A percentile compares a stretch with the other conserved stretches of the same genome.
These are phyloP conservation scores for Hymenopus coronatus DNA, from an alignment of 2,888 invertebrate species.

Conservation along the genomic window DNA sequence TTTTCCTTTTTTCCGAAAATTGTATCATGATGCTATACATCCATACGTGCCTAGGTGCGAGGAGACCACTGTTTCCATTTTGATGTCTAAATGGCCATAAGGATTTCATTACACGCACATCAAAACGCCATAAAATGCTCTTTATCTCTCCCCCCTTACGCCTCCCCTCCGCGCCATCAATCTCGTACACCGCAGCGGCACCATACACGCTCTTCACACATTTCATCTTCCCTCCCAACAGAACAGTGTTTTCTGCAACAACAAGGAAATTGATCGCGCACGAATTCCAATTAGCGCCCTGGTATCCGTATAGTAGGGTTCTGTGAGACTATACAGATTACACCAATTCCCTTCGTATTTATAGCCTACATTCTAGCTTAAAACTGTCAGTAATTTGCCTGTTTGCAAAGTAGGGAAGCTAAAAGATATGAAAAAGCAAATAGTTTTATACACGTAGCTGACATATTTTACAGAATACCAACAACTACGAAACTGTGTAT, in stretches of 20 bases:
- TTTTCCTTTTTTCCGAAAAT: neutral
- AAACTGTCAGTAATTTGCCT: no score
- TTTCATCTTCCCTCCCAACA: neutral
- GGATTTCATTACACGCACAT: neutral
- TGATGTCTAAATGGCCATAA: slow-evolving; percentile 1
- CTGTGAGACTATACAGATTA: neutral
- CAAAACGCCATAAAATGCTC: neutral
- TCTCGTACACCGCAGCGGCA: neutral
- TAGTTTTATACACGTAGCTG: no score
- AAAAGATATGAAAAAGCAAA: no score
- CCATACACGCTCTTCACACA: neutral
- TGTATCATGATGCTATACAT: neutral
- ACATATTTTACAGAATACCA: no score
- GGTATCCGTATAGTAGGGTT: neutral
- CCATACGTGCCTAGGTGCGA: neutral
- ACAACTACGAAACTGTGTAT: no score
- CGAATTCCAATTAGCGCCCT: neutral
- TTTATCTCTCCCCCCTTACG: neutral
- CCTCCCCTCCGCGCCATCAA: neutral
- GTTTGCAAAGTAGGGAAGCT: no score
- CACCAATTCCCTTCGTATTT: neutral
- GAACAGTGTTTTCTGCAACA: neutral
- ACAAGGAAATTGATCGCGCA: neutral
- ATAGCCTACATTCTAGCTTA: neutral
- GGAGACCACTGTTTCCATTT: neutral